phyloP scores from a whole-genome alignment of 2,888 invertebrate genomes.

The Julus scanicus region DNA sequence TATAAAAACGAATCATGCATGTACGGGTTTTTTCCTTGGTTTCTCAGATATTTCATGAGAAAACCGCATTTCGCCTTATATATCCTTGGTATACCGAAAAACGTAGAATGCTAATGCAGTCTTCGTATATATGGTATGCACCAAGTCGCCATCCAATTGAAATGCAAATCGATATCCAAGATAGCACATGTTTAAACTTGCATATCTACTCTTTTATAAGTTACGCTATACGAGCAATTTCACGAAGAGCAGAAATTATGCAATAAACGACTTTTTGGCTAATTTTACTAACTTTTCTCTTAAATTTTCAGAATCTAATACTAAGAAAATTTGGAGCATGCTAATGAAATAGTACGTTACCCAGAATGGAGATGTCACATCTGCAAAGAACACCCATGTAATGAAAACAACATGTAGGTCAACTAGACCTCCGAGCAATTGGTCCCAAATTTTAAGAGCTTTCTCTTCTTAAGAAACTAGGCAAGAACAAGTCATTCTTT shows the following conservation, averaged over 20 bases:
- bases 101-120: background rate
- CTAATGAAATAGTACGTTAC: too few species aligned
- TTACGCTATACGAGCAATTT: background rate
- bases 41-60: background rate
- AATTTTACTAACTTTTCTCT: background rate
- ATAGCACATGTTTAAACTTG: background rate
- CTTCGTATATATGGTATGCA: background rate
- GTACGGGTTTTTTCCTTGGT: background rate
- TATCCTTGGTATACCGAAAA: background rate
- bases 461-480: background rate
- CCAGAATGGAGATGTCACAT: too few species aligned
- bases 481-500: too few species aligned
- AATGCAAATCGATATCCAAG: slow-evolving; percentile 42
- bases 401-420: too few species aligned
- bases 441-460: background rate
- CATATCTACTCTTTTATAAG: too few species aligned
- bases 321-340: too few species aligned
- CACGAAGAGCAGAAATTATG: background rate
- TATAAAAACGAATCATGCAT: slow-evolving; percentile 4
- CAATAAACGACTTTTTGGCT: background rate
- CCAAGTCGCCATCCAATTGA: background rate
- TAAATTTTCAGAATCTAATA: background rate
- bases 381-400: too few species aligned
- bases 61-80: background rate
- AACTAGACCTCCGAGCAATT: background rate